phyloP scores from a whole-genome alignment of 30 jellyfish, hydroid and myxozoan species.

The Turritopsis rubra region DNA sequence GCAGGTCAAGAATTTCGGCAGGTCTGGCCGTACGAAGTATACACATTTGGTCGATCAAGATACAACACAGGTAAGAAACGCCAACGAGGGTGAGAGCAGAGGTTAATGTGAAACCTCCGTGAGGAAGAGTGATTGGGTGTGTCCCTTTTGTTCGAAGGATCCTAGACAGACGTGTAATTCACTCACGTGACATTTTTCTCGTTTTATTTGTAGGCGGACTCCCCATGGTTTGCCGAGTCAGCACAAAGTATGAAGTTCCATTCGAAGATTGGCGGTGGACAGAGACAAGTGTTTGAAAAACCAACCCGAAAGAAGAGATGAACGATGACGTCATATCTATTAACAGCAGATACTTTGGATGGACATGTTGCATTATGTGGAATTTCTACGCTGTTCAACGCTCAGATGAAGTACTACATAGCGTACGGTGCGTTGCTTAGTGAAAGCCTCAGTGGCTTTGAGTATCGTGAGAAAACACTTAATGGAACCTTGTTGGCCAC shows the following conservation, averaged over 20 bases:
- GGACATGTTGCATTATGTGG: not conserved
- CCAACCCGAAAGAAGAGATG: slow-evolving; percentile 80
- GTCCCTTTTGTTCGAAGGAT: not conserved
- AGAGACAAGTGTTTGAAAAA: slow-evolving; percentile 65
- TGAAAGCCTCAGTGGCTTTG: no score
- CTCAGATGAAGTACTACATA: not conserved
- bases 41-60: slow-evolving; percentile 98
- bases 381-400: not conserved
- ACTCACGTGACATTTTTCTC: not conserved
- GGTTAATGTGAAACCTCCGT: not conserved
- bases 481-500: no score
- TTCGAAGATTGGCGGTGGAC: slow-evolving; percentile 92
- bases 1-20: slow-evolving; percentile 99
- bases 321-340: not conserved
- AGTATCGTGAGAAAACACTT: no score
- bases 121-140: not conserved
- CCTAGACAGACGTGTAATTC: no score
- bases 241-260: slow-evolving; percentile 88
- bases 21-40: slow-evolving; percentile 98
- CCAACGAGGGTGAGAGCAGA: not conserved
- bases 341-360: not conserved
- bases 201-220: slow-evolving; percentile 40
- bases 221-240: slow-evolving; percentile 88
- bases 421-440: not conserved
- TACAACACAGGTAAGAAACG: slow-evolving; percentile 63